Evolutionary conservation across 53 echinoderm and acorn worm genomes (phyloP).

Genomic region (Holothuria scabra): DNA sequence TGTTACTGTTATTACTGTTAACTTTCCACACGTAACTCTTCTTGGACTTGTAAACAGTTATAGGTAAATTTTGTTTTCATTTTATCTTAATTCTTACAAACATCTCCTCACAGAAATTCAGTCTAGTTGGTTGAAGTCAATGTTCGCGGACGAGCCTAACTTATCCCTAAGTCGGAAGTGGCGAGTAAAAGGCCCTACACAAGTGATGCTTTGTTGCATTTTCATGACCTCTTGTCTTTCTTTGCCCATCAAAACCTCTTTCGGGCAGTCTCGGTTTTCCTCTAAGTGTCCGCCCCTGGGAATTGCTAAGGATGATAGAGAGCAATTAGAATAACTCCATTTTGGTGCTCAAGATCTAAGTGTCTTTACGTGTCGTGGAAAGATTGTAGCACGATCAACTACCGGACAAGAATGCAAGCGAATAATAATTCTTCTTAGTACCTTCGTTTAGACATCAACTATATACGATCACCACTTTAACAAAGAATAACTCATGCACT

Average conservation of each 20-base stretch:
- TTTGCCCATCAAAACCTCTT: slow-evolving; percentile 12
- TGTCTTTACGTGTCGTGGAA: not conserved
- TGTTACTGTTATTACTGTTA: no score
- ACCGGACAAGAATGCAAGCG: not conserved
- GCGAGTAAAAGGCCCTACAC: slow-evolving; percentile 5
- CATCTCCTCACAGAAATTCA: slow-evolving; percentile 6
- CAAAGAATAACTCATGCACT: no score
- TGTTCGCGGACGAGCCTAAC: slow-evolving; percentile 9
- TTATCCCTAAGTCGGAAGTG: not conserved
- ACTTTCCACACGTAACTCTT: no score
- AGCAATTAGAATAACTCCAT: slow-evolving; percentile 20
- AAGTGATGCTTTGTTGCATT: slow-evolving; percentile 23
- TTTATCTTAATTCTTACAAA: not conserved
- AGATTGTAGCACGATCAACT: slow-evolving; percentile 1
- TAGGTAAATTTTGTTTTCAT: no score
- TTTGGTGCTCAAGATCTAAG: not conserved
- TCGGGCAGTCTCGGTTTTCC: not conserved
- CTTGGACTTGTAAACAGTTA: no score
- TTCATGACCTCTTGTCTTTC: slow-evolving; percentile 19
- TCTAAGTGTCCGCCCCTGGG: slow-evolving; percentile 25
- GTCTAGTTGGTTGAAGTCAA: not conserved
- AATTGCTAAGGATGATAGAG: slow-evolving; percentile 4
- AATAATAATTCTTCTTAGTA: no score
- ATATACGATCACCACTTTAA: no score
- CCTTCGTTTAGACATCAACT: no score